phyloP scores from a whole-genome alignment of 2,113 vertebrate species.

The Strix uralensis region DNA sequence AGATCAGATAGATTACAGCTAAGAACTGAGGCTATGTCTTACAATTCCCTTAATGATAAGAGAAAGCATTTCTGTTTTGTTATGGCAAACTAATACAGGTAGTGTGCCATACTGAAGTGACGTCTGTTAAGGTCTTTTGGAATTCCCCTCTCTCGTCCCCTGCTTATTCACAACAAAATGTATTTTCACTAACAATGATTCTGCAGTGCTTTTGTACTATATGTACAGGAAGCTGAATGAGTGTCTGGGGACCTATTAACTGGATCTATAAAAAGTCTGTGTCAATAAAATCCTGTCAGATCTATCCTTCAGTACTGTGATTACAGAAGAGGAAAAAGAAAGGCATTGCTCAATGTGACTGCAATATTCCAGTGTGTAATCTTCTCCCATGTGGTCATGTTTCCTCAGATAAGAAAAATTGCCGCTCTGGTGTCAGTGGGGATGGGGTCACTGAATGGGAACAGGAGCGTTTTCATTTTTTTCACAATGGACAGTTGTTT shows the following conservation, averaged over 20 bases:
- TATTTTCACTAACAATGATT: slow-evolving; percentile 30
- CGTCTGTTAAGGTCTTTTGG: neutral
- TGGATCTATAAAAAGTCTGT: slow-evolving; percentile 66
- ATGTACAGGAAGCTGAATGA: slow-evolving; percentile 55
- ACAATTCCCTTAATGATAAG: slow-evolving; percentile 28
- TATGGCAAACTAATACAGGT: neutral
- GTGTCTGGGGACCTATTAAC: slow-evolving; percentile 62
- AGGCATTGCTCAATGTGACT: slow-evolving; percentile 51
- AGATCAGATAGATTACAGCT: neutral
- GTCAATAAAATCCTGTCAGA: slow-evolving; percentile 66
- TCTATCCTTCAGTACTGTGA: slow-evolving; percentile 48
- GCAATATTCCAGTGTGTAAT: slow-evolving; percentile 56
- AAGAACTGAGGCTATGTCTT: neutral
- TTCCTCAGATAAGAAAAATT: slow-evolving; percentile 69
- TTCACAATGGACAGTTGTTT: slow-evolving; percentile 58
- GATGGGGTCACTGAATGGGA: slow-evolving; percentile 45
- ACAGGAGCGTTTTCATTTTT: slow-evolving; percentile 14
- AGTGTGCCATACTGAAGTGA: neutral
- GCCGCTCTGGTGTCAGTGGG: neutral
- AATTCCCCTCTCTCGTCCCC: neutral
- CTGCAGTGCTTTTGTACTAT: slow-evolving; percentile 34
- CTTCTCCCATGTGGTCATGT: slow-evolving; percentile 64
- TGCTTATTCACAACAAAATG: slow-evolving; percentile 18
- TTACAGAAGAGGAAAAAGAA: slow-evolving; percentile 51
- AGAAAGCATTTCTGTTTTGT: neutral